phyloP scores from a whole-genome alignment of 2,888 invertebrate species.

The Punctoribates punctum region DNA sequence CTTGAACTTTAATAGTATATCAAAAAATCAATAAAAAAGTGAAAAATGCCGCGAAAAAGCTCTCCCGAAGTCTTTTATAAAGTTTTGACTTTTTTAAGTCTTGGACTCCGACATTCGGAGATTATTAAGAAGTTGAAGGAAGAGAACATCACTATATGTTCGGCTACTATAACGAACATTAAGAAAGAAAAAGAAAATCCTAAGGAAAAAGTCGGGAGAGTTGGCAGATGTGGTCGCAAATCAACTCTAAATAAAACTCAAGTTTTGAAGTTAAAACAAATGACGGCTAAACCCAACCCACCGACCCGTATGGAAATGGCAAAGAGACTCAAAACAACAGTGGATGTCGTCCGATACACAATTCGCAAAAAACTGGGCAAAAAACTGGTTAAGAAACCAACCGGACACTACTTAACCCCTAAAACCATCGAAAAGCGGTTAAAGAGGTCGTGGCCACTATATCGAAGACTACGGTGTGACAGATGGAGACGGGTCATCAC shows the following conservation, averaged over 20 bases:
- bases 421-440: background rate
- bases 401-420: background rate
- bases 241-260: background rate
- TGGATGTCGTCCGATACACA: background rate
- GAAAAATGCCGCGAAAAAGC: background rate
- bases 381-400: constrained; percentile 12
- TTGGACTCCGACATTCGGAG: background rate
- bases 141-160: background rate
- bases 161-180: background rate
- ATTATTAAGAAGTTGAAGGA: background rate
- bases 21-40: background rate
- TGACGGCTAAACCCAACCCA: background rate
- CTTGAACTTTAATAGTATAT: no score
- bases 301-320: background rate
- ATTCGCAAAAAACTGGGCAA: background rate
- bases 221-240: background rate
- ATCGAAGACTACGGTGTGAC: constrained; percentile 2
- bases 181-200: background rate
- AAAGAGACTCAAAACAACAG: background rate
- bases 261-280: background rate
- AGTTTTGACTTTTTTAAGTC: background rate
- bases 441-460: constrained; percentile 32
- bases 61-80: background rate
- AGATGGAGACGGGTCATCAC: constrained; percentile 23
- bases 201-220: background rate